A percentile compares a stretch with the other conserved stretches of the same genome.
phyloP scores from a whole-genome alignment of 2,888 invertebrate genomes.

The Caenorhabditis drosophilae region DNA sequence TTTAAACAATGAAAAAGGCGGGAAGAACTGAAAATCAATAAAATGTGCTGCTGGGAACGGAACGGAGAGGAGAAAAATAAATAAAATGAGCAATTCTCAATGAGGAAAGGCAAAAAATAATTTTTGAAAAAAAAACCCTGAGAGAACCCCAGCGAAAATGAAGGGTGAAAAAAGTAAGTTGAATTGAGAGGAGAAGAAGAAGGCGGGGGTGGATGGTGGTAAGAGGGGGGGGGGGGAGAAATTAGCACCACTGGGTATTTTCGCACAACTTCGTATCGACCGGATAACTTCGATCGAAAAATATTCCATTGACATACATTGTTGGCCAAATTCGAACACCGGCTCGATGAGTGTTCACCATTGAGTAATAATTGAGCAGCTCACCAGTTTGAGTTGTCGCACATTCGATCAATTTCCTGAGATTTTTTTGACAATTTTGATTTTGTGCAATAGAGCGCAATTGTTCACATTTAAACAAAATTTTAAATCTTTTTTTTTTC shows the following conservation, averaged over 20 bases:
- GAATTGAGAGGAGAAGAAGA: neutral
- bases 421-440: neutral
- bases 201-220: no score
- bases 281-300: slow-evolving; percentile 67
- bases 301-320: slow-evolving; percentile 67
- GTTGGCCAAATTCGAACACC: slow-evolving; percentile 68
- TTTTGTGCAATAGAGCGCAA: neutral
- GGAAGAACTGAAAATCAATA: no score
- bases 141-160: slow-evolving; percentile 3
- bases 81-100: neutral
- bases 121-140: slow-evolving; percentile 24
- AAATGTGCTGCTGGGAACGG: no score
- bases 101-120: neutral
- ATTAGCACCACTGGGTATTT: slow-evolving; percentile 62
- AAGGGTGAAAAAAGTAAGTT: slow-evolving; percentile 1
- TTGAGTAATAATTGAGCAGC: slow-evolving; percentile 67
- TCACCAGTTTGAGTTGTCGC: slow-evolving; percentile 67
- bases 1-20: no score
- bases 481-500: slow-evolving; percentile 2
- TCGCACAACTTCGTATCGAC: slow-evolving; percentile 63
- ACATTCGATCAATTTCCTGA: slow-evolving; percentile 61
- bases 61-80: neutral
- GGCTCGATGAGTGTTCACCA: slow-evolving; percentile 67
- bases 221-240: no score
- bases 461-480: no score